Conservation (phyloP, 2,888 invertebrate genomes). For the Eristalis tenax region DNA sequence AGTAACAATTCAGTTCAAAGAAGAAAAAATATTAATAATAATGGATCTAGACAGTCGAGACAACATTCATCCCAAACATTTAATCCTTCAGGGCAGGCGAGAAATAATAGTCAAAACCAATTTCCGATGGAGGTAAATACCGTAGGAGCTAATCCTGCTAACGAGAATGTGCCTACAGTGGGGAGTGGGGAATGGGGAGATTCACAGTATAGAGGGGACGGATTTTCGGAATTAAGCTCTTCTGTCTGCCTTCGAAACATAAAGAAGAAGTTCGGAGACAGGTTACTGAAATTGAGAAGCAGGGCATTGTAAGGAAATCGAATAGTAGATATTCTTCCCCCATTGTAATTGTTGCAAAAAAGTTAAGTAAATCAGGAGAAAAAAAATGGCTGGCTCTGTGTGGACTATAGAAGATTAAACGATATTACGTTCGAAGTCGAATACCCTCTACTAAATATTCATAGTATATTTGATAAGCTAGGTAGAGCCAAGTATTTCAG, state of each 20-base stretch:
- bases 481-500: too few species aligned
- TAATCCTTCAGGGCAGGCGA: conserved; percentile 2
- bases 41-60: too few species aligned
- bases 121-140: background rate
- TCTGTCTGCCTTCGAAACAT: too few species aligned
- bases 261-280: background rate
- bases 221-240: background rate
- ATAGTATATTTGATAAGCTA: background rate
- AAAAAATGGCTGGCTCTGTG: background rate
- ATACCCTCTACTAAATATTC: background rate
- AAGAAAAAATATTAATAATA: background rate
- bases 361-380: background rate
- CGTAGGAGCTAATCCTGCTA: background rate
- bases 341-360: background rate
- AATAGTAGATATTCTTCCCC: background rate
- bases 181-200: too few species aligned
- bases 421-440: background rate
- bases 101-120: background rate
- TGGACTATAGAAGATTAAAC: background rate
- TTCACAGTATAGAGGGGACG: background rate
- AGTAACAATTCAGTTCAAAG: background rate
- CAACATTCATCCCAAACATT: background rate
- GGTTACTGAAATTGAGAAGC: background rate
- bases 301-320: background rate
- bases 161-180: background rate